Conservation (phyloP, 2,113 vertebrate species). For the Rana temporaria region DNA sequence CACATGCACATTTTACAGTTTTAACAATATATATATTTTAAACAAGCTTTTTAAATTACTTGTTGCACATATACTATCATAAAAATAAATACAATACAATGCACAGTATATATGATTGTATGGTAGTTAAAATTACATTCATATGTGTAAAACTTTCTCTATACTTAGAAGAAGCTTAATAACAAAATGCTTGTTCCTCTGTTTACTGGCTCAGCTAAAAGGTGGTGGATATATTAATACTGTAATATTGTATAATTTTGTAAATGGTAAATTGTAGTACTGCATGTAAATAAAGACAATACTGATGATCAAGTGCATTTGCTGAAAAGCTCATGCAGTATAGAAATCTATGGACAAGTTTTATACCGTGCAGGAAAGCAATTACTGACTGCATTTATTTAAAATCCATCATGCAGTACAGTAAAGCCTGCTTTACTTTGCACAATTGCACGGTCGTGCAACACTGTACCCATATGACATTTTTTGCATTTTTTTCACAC, state of each 20-base stretch:
- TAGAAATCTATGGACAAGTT: not conserved
- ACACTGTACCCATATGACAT: no score
- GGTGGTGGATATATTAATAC: not conserved
- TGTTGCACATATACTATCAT: no score
- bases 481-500: no score
- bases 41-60: no score
- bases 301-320: not conserved
- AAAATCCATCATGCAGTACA: not conserved
- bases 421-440: no score
- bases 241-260: not conserved
- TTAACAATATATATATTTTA: no score
- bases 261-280: not conserved
- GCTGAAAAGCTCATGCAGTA: not conserved
- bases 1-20: no score
- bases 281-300: no score
- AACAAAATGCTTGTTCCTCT: not conserved
- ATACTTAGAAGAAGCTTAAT: not conserved
- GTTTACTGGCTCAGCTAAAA: not conserved
- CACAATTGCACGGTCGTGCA: no score
- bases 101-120: no score
- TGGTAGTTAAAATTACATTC: not conserved
- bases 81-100: no score
- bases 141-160: not conserved
- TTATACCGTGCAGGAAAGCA: not conserved
- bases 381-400: not conserved